Evolutionary conservation across 1,140 invertebrate species (phyloP), one percentile per base, ranked within the genome.

Genomic region (Mylabris phalerata): DNA sequence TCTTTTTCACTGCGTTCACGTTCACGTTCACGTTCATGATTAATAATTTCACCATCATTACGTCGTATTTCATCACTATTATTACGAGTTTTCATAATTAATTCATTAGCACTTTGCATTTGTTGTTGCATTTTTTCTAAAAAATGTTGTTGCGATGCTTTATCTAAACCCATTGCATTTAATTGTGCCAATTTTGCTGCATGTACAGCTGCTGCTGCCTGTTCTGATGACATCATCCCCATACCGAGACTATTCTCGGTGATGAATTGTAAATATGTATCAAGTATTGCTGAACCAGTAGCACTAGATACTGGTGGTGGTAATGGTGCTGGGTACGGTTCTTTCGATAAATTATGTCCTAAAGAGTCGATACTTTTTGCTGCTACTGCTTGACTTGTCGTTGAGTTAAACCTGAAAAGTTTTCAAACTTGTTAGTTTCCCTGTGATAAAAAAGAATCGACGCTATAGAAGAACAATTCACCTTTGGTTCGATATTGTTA

Each of bases 181-280:
- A 88, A 75, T 55, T 88, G 85, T 3, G 84, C 84, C 64, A 88
- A 75, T 73, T 88, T 88, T 67, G 75, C 64, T 67, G 75, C 59
- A 71, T 75, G 62, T 73, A 77, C 56, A 63, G 68, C 50, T 63
- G 75, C 70, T 73, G 78, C 70, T 57, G 68, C 66, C 64, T 75
- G 63, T 70, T 75, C 50, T 66, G 69, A 38, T 66, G 73, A 56
- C 70, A 73, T 59, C 77, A 69, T 67, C 61, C 70, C 62, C 55
- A 80, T 71, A 73, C 82, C 82, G 42, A 84, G 83, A 38, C 84
- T 81, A 66, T 89, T 92, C 68, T 92, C 89, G 0, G 87, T 88
- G 61, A 92, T 90, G 56, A 90, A 83, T 70, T 92, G 89, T 11
- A 93, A 77, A 69, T 92, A 92, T 2, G 89, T 91, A 71, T 92